Conservation (phyloP, 2,797 vertebrate genomes). For the Neosalanx taihuensis region DNA sequence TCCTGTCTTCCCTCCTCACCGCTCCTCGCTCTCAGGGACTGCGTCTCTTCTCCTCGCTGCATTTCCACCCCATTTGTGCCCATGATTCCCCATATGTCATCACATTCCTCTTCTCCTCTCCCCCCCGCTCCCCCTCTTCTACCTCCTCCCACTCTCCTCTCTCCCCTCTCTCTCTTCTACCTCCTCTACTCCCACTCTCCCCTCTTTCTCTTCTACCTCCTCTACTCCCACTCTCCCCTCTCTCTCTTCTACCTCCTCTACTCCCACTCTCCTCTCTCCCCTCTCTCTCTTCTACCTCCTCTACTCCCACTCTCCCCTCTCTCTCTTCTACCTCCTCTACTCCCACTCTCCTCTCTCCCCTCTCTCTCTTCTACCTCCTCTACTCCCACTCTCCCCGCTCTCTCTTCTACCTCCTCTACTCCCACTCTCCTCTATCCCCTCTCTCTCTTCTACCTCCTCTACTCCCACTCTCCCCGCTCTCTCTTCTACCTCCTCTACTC, state of each 20-base stretch:
- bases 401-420: constrained; percentile 45
- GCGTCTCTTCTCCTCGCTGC: constrained; percentile 7
- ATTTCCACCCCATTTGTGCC: constrained; percentile 40
- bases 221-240: too few relatives aligned
- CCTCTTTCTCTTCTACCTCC: too few relatives aligned
- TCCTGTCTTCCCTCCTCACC: constrained; percentile 17
- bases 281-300: background rate
- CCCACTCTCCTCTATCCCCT: constrained; percentile 37
- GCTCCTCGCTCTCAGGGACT: constrained; percentile 12
- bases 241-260: background rate
- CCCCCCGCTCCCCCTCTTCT: constrained; percentile 44
- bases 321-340: too few relatives aligned
- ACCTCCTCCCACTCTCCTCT: constrained; percentile 43
- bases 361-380: constrained; percentile 40
- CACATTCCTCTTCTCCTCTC: constrained; percentile 50
- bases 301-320: too few relatives aligned
- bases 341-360: constrained; percentile 48
- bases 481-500: too few relatives aligned
- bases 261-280: too few relatives aligned
- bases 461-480: too few relatives aligned
- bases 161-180: constrained; percentile 28
- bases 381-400: constrained; percentile 36
- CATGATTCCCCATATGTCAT: constrained; percentile 44
- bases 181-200: too few relatives aligned
- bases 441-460: constrained; percentile 14